These are phyloP conservation scores for Apeira syringaria DNA, from an alignment of 2,888 invertebrate genomes.

Conservation along the genomic window DNA sequence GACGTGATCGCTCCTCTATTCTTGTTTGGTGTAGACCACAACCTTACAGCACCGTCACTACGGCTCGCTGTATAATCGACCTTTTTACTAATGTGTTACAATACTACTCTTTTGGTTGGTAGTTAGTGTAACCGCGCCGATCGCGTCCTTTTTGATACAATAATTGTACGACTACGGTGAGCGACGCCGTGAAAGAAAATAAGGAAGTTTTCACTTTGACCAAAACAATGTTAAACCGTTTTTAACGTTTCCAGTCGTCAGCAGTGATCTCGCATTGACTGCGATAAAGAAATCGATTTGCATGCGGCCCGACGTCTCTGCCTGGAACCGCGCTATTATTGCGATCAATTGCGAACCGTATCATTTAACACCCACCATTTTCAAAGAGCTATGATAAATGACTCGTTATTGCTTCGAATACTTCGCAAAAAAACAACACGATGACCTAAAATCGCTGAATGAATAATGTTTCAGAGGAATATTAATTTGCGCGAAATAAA, in stretches of 20 bases:
- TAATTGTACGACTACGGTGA: not conserved
- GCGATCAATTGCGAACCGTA: constrained; percentile 35
- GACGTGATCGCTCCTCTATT: constrained; percentile 56
- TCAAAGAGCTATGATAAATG: constrained; percentile 37
- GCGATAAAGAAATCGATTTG: constrained; percentile 52
- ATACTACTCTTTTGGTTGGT: not conserved
- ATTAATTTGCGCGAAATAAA: constrained; percentile 43
- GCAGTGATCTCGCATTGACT: constrained; percentile 39
- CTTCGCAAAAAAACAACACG: constrained; percentile 22
- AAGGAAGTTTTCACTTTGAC: too few species aligned
- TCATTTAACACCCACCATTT: constrained; percentile 50
- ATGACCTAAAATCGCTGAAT: constrained; percentile 30
- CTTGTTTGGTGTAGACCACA: constrained; percentile 38
- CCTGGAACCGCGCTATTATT: too few species aligned
- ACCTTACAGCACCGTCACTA: constrained; percentile 34
- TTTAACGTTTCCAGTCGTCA: constrained; percentile 26
- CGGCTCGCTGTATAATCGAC: constrained; percentile 3
- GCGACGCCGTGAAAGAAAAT: not conserved
- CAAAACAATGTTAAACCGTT: constrained; percentile 13
- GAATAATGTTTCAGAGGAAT: constrained; percentile 26
- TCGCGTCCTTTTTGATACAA: constrained; percentile 5
- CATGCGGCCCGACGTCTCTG: constrained; percentile 26
- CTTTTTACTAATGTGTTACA: constrained; percentile 1
- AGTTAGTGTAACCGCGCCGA: not conserved
- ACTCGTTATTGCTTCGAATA: constrained; percentile 34